These are phyloP conservation scores for Nowickia ferox DNA, from an alignment of 2,888 invertebrate genomes.

Conservation along the genomic window DNA sequence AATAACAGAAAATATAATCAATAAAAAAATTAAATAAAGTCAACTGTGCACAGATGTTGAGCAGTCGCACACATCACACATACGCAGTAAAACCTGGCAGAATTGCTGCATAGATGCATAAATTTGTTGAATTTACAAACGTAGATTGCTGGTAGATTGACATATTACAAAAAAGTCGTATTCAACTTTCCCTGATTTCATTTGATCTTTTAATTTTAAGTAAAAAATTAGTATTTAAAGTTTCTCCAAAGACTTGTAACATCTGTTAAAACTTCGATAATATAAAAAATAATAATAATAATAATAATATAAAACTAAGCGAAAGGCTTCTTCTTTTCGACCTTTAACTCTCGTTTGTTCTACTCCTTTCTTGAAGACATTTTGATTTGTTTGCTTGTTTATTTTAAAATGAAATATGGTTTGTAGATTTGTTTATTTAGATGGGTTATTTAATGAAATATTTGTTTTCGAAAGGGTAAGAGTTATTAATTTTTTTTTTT, in stretches of 20 bases:
- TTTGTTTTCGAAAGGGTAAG: constrained; percentile 15
- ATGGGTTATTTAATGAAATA: constrained; percentile 61
- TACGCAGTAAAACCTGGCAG: too few species aligned
- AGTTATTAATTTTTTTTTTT: constrained; percentile 54
- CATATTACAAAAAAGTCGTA: not conserved
- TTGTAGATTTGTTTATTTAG: constrained; percentile 51
- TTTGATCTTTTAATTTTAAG: not conserved
- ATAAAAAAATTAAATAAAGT: too few species aligned
- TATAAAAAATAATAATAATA: too few species aligned
- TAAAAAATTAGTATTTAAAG: not conserved
- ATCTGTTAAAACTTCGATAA: not conserved
- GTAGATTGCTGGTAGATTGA: not conserved
- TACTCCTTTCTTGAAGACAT: not conserved
- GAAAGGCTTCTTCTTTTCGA: not conserved
- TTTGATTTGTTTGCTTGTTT: constrained; percentile 61
- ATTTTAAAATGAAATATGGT: constrained; percentile 62
- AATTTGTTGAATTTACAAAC: too few species aligned
- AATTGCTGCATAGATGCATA: too few species aligned
- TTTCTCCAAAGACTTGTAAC: not conserved
- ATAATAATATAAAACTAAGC: not conserved
- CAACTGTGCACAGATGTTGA: too few species aligned
- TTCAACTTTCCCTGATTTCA: not conserved
- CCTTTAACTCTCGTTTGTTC: not conserved
- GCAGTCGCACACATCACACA: too few species aligned
- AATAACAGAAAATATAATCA: too few species aligned